A percentile compares a stretch with the other conserved stretches of the same genome.
phyloP scores from a whole-genome alignment of 2,113 vertebrate species.

The Epinephelus fuscoguttatus region DNA sequence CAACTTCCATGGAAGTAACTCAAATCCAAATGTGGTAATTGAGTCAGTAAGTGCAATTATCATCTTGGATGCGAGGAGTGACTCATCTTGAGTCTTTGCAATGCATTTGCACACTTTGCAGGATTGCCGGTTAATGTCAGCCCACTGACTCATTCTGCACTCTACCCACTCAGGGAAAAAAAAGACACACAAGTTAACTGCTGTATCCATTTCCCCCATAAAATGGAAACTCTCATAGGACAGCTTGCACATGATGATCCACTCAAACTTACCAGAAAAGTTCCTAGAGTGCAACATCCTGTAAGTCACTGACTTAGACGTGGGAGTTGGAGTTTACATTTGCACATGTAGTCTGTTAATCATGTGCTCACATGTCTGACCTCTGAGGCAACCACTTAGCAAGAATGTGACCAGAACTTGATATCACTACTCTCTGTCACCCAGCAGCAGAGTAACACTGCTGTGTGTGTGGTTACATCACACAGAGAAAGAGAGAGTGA shows the following conservation, averaged over 20 bases:
- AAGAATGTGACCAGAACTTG: constrained; percentile 1
- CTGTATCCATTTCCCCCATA: constrained; percentile 42
- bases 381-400: constrained; percentile 22
- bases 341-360: not conserved
- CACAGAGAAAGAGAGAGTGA: not conserved
- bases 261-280: constrained; percentile 5
- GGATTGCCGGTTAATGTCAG: constrained; percentile 60
- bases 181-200: constrained; percentile 39
- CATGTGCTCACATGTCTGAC: not conserved
- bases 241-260: constrained; percentile 18
- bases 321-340: not conserved
- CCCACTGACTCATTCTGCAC: constrained; percentile 68
- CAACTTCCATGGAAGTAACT: constrained; percentile 49
- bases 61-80: constrained; percentile 61
- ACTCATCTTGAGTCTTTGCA: constrained; percentile 63
- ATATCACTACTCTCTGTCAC: not conserved
- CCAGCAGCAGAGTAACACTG: not conserved
- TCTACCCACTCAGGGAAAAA: constrained; percentile 58
- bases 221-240: constrained; percentile 36
- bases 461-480: not conserved
- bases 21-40: constrained; percentile 58
- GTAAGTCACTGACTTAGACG: not conserved
- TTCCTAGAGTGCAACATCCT: not conserved
- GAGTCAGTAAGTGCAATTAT: constrained; percentile 64
- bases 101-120: constrained; percentile 59